These are phyloP conservation scores for Phyto melanocephala DNA, from an alignment of 2,888 invertebrate species.

Conservation along the genomic window DNA sequence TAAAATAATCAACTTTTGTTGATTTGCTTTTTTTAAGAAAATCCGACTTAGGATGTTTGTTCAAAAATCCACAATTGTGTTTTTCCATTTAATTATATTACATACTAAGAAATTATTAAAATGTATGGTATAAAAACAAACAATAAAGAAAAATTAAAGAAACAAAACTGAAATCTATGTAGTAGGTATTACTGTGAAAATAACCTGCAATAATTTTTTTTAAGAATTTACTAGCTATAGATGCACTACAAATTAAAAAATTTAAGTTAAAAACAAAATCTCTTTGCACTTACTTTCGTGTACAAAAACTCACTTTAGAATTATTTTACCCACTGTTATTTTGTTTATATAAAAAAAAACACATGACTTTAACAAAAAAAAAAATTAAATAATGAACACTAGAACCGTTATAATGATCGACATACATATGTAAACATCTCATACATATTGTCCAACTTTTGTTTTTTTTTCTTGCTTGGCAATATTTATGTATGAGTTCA, in stretches of 20 bases:
- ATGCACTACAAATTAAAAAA: slow-evolving; percentile 52
- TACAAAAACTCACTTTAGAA: slow-evolving; percentile 7
- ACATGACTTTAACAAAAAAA: neutral
- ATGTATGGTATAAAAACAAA: no score
- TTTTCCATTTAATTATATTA: no score
- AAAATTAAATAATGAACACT: no score
- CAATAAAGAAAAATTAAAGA: no score
- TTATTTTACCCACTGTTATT: slow-evolving; percentile 11
- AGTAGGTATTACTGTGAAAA: slow-evolving; percentile 6
- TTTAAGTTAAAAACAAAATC: slow-evolving; percentile 1
- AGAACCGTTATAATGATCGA: neutral
- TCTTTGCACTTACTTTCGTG: slow-evolving; percentile 39
- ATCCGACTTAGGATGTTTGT: no score
- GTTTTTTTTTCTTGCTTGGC: neutral
- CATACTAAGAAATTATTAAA: no score
- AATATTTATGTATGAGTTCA: slow-evolving; percentile 40
- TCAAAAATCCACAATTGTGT: no score
- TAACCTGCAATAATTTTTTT: neutral
- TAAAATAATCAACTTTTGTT: no score
- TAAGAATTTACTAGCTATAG: slow-evolving; percentile 13
- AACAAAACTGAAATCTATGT: no score
- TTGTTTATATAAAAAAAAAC: neutral
- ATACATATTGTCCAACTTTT: slow-evolving; percentile 26
- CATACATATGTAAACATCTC: slow-evolving; percentile 4
- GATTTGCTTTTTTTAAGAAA: no score